Percentiles rank a stretch among this genome's conserved stretches.
These are phyloP conservation scores for Scaptomyza parva DNA, from an alignment of 2,888 invertebrate species.

Conservation along the genomic window DNA sequence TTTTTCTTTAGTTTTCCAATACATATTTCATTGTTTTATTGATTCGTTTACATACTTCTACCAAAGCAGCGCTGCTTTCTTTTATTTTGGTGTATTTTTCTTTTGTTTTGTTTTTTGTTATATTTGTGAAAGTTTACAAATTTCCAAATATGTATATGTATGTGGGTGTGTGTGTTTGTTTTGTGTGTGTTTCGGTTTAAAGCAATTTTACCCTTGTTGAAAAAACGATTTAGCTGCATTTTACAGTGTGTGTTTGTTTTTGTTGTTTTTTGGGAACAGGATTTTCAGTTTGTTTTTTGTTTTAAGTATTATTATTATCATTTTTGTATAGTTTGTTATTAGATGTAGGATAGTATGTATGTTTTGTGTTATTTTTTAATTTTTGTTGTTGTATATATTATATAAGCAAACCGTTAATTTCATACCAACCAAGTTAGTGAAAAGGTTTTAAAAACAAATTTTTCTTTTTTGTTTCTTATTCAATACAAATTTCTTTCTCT, in stretches of 20 bases:
- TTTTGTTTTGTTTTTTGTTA: no score
- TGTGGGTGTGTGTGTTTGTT: no score
- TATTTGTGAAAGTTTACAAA: constrained; percentile 30
- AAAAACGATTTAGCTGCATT: constrained; percentile 48
- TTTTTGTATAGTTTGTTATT: constrained; percentile 52
- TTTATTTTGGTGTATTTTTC: background rate
- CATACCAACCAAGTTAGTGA: constrained; percentile 75
- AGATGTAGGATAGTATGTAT: constrained; percentile 41
- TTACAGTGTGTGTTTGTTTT: constrained; percentile 10
- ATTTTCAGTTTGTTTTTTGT: constrained; percentile 4
- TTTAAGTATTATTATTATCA: constrained; percentile 44
- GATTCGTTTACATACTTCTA: constrained; percentile 71
- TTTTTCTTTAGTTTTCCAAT: constrained; percentile 41
- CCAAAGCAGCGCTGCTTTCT: constrained; percentile 73
- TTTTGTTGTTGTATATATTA: constrained; percentile 62
- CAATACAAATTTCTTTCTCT: constrained; percentile 25
- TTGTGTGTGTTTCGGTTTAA: constrained; percentile 4
- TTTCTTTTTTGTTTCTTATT: constrained; percentile 27
- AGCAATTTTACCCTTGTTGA: constrained; percentile 33
- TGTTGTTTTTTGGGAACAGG: constrained; percentile 19
- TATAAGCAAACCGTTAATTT: constrained; percentile 79
- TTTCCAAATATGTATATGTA: constrained; percentile 33
- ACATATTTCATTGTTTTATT: constrained; percentile 47
- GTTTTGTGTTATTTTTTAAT: constrained; percentile 33
- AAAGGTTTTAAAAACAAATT: constrained; percentile 58